Evolutionary conservation across 2,888 invertebrate species (phyloP).

Genomic region (Rapana venosa): DNA sequence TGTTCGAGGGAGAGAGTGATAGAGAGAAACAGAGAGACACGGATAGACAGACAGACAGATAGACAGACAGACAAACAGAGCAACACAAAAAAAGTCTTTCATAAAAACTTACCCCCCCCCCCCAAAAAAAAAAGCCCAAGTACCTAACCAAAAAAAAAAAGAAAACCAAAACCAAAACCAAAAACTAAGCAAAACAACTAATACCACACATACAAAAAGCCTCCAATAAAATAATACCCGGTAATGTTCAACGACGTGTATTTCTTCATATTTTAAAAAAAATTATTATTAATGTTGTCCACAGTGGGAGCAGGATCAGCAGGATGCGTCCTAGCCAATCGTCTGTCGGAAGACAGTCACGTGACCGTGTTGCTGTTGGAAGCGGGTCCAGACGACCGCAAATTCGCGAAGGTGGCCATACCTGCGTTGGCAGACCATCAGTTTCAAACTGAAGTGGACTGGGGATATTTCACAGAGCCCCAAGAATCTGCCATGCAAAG

Average conservation of each 20-base stretch:
- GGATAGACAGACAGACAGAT: neutral
- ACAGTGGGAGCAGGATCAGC: slow-evolving; percentile 80
- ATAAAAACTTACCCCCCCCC: no score
- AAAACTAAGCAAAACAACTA: neutral
- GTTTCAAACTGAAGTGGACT: slow-evolving; percentile 41
- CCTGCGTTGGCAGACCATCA: slow-evolving; percentile 34
- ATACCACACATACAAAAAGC: neutral
- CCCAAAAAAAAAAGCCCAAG: no score
- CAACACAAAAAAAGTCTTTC: no score
- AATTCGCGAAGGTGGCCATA: slow-evolving; percentile 43
- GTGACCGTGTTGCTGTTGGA: slow-evolving; percentile 77
- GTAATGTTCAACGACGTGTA: neutral
- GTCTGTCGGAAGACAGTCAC: slow-evolving; percentile 77
- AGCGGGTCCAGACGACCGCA: slow-evolving; percentile 79
- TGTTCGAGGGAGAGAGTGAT: no score
- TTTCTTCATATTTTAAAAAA: neutral
- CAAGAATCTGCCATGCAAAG: slow-evolving; percentile 41
- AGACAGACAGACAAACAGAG: neutral
- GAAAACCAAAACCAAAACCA: no score
- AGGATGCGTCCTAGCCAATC: slow-evolving; percentile 80
- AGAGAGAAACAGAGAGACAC: no score
- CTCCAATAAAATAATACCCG: no score
- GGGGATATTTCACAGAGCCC: slow-evolving; percentile 47
- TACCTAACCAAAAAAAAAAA: no score
- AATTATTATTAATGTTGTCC: no score